Conservation (phyloP, 2,113 vertebrate genomes). For the Ahaetulla prasina region DNA sequence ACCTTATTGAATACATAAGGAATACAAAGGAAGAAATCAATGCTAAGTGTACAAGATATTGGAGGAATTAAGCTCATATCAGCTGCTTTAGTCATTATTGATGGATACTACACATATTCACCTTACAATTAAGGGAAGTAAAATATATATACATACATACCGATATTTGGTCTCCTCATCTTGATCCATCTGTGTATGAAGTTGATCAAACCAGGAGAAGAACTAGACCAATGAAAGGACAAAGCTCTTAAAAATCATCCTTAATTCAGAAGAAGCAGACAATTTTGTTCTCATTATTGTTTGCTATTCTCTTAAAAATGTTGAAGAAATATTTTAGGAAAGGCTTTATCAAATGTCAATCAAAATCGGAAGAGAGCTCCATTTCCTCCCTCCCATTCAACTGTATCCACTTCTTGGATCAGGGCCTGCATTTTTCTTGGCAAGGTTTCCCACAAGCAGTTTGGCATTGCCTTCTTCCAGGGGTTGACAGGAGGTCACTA, state of each 20-base stretch:
- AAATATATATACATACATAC: constrained; percentile 58
- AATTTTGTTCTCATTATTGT: neutral
- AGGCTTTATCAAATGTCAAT: neutral
- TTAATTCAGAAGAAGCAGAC: neutral
- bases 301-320: neutral
- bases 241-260: neutral
- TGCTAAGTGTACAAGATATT: neutral
- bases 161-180: constrained; percentile 90
- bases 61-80: neutral
- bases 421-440: neutral
- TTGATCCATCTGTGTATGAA: constrained; percentile 91
- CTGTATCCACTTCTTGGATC: too few relatives aligned
- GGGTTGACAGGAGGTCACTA: neutral
- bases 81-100: neutral
- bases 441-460: neutral
- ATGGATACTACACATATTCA: neutral
- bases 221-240: constrained; percentile 78
- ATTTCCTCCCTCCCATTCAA: neutral
- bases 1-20: neutral
- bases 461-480: neutral
- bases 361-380: neutral
- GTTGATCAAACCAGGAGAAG: constrained; percentile 94
- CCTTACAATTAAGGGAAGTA: constrained; percentile 17
- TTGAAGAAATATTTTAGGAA: neutral
- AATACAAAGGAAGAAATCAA: neutral